phyloP scores from a whole-genome alignment of 2,113 vertebrate genomes.

The Cygnus buccinator region DNA sequence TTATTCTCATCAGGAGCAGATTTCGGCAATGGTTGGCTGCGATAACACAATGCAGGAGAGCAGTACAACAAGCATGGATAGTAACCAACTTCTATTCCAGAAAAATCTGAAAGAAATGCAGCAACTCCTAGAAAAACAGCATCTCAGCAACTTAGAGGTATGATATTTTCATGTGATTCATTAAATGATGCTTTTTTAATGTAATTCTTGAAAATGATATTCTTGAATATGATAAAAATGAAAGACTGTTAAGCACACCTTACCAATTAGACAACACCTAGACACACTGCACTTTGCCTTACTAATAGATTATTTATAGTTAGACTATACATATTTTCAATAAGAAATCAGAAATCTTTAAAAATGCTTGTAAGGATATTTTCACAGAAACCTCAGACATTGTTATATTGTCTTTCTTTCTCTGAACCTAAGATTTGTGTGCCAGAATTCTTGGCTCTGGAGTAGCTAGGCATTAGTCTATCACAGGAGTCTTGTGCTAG shows the following conservation, averaged over 20 bases:
- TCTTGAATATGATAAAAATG: background rate
- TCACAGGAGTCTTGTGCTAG: background rate
- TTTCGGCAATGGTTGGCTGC: conserved; percentile 68
- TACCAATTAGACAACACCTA: background rate
- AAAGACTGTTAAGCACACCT: background rate
- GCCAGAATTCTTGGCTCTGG: background rate
- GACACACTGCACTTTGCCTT: background rate
- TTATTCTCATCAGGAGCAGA: conserved; percentile 65
- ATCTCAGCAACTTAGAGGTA: conserved; percentile 78
- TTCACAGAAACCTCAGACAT: background rate
- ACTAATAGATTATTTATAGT: background rate
- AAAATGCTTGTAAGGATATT: background rate
- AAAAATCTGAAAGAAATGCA: conserved; percentile 78
- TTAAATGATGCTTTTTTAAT: background rate
- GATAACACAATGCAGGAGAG: conserved; percentile 77
- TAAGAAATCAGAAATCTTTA: background rate
- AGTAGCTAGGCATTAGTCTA: background rate
- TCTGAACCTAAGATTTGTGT: background rate
- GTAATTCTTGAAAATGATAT: background rate
- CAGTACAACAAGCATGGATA: conserved; percentile 46
- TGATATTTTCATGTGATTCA: background rate
- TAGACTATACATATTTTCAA: background rate
- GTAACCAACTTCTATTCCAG: conserved; percentile 72
- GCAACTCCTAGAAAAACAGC: conserved; percentile 75
- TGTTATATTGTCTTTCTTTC: background rate